phyloP scores from a whole-genome alignment of 1,140 invertebrate species.

The Drosophila sp. region DNA sequence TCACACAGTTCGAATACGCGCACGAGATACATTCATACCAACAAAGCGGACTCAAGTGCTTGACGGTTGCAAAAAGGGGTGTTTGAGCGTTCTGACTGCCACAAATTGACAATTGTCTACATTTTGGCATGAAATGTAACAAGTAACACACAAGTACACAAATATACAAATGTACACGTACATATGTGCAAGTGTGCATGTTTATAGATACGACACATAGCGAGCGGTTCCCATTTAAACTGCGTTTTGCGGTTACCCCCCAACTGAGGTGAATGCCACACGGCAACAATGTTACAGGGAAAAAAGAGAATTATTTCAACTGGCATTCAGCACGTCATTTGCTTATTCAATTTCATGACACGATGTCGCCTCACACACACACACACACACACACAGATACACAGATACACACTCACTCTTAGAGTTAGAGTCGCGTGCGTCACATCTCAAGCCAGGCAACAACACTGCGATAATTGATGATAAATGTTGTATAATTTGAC shows the following conservation, averaged over 20 bases:
- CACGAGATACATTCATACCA: conserved; percentile 6
- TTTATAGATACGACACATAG: not conserved
- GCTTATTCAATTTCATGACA: conserved; percentile 83
- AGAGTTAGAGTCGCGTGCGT: conserved; percentile 57
- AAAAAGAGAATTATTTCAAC: conserved; percentile 64
- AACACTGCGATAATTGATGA: conserved; percentile 79
- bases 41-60: conserved; percentile 19
- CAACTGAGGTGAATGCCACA: conserved; percentile 61
- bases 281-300: conserved; percentile 36
- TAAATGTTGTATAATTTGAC: conserved; percentile 83
- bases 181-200: not conserved
- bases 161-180: not conserved
- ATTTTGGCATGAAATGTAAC: conserved; percentile 80
- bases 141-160: conserved; percentile 38
- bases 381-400: conserved; percentile 12
- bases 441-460: conserved; percentile 63
- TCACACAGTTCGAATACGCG: too few relatives aligned
- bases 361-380: conserved; percentile 61
- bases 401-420: conserved; percentile 14
- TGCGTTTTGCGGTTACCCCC: conserved; percentile 72
- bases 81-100: conserved; percentile 53
- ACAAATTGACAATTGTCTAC: conserved; percentile 77
- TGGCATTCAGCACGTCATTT: conserved; percentile 82
- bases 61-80: conserved; percentile 63
- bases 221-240: conserved; percentile 52